phyloP scores from a whole-genome alignment of 1,140 invertebrate species.

The Drosophila trapezifrons region DNA sequence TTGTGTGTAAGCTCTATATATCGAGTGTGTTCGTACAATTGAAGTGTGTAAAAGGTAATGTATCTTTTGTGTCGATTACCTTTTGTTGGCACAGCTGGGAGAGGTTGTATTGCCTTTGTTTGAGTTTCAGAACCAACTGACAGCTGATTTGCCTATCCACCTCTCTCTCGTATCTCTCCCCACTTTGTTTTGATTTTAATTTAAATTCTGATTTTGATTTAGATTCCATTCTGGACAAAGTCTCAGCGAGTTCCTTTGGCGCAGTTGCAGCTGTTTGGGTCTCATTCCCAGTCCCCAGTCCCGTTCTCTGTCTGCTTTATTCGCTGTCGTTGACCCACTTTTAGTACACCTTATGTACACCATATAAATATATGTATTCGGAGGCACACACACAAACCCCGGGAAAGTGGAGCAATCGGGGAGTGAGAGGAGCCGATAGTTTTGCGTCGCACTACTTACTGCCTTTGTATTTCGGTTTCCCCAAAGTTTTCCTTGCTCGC shows the following conservation, averaged over 20 bases:
- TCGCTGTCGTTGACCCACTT: constrained; percentile 60
- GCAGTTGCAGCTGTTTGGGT: constrained; percentile 30
- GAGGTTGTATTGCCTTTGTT: constrained; percentile 2
- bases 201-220: constrained; percentile 39
- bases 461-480: constrained; percentile 30
- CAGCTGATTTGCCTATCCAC: constrained; percentile 15
- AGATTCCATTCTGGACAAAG: constrained; percentile 14
- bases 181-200: constrained; percentile 33
- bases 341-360: constrained; percentile 43
- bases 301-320: constrained; percentile 31
- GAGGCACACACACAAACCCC: constrained; percentile 5
- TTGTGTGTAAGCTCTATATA: constrained; percentile 1
- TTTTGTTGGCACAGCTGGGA: constrained; percentile 35
- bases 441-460: constrained; percentile 31
- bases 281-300: constrained; percentile 1
- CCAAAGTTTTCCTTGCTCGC: constrained; percentile 28
- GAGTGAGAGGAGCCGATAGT: constrained; percentile 29
- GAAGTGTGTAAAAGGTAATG: constrained; percentile 8
- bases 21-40: neutral
- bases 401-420: constrained; percentile 35
- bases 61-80: constrained; percentile 16
- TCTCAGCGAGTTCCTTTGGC: constrained; percentile 5
- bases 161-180: neutral
- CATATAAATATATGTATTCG: constrained; percentile 18
- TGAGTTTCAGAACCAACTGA: constrained; percentile 26